Base-by-base conservation (phyloP, 2,888 invertebrate species). In the Lithosia quadra region DNA sequence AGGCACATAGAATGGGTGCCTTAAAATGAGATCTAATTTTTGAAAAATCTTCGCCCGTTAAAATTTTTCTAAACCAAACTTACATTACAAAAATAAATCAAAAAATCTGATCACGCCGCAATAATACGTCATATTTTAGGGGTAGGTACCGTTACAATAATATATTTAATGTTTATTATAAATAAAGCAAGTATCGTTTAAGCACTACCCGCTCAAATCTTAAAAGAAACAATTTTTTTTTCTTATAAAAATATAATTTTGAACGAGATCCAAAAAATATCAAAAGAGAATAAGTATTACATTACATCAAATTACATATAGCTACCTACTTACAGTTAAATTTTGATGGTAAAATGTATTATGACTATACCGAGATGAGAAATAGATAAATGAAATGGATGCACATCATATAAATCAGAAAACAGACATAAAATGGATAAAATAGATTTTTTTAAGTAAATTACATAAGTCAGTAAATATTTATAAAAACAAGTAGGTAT, bases 11-110 rank as follows among this genome's bases (percentile, higher is more conserved):
- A 75, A 69, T 65, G 24, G 80, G 74, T 85, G 89, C 91, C 91
- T 85, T 82, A 86, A 84, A 88, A 92, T 94, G 94, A 94, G 94
- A 94, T 94, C 93, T 90, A 88, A 87, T 90, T 91, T 91, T 93
- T 91, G 90, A 90, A 90, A 90, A 86, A 87, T 88, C 88, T 85
- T 89, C 88, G 83, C 89, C 88, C 84, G 79, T 88, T 84, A 82
- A 81, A 55, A 82, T 88, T 90, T 90, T 89, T 89, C 91, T 91
- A 90, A 89, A 79, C 73, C 69, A 75, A 81, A 77, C 81, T 81
- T 81, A 86, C 39, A 72, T 78, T 84, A 85, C 78, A 83, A 84
- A 86, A 86, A 63, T 84, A 80, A 83, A 81, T 83, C 82, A 81
- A 80, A 86, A 85, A 84, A 83, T 74, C 81, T 85, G 79, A 88